Percentiles rank a stretch among this genome's conserved stretches.
These are phyloP conservation scores for Serripes groenlandicus DNA, from an alignment of 2,888 invertebrate genomes.

Conservation along the genomic window DNA sequence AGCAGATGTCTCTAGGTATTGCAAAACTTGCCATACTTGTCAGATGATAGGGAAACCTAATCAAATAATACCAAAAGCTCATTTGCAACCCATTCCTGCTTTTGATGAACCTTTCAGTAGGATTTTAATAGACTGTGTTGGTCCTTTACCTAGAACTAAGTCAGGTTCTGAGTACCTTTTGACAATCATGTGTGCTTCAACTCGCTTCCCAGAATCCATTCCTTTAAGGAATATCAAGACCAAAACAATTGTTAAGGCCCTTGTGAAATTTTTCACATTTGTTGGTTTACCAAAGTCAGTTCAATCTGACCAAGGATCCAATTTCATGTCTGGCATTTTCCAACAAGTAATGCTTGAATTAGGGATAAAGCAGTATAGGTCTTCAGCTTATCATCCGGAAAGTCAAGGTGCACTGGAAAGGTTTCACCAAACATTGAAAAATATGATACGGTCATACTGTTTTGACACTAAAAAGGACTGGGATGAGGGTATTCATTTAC, in stretches of 20 bases:
- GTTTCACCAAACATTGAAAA: slow-evolving; percentile 59
- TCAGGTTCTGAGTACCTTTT: too few relatives aligned
- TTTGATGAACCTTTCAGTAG: too few relatives aligned
- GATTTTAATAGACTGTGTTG: too few relatives aligned
- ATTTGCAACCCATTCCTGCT: too few relatives aligned
- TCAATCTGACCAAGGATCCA: slow-evolving; percentile 60
- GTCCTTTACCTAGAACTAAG: too few relatives aligned
- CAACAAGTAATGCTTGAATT: slow-evolving; percentile 55
- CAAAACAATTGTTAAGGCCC: too few relatives aligned
- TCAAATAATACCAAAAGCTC: slow-evolving; percentile 46
- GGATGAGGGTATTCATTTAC: slow-evolving; percentile 53
- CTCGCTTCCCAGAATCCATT: too few relatives aligned
- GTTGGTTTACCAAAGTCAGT: slow-evolving; percentile 59
- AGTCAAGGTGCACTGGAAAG: slow-evolving; percentile 54
- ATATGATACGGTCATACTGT: slow-evolving; percentile 46
- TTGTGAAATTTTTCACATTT: slow-evolving; percentile 59
- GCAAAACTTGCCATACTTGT: slow-evolving; percentile 45
- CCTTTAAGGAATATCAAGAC: too few relatives aligned
- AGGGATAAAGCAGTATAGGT: slow-evolving; percentile 48
- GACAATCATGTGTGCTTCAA: too few relatives aligned
- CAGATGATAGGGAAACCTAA: slow-evolving; percentile 59
- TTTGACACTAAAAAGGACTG: slow-evolving; percentile 51
- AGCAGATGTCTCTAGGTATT: slow-evolving; percentile 43
- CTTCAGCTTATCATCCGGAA: slow-evolving; percentile 56
- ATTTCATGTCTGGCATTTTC: slow-evolving; percentile 62